phyloP scores from a whole-genome alignment of 2,113 vertebrate genomes.

The Murina feae region DNA sequence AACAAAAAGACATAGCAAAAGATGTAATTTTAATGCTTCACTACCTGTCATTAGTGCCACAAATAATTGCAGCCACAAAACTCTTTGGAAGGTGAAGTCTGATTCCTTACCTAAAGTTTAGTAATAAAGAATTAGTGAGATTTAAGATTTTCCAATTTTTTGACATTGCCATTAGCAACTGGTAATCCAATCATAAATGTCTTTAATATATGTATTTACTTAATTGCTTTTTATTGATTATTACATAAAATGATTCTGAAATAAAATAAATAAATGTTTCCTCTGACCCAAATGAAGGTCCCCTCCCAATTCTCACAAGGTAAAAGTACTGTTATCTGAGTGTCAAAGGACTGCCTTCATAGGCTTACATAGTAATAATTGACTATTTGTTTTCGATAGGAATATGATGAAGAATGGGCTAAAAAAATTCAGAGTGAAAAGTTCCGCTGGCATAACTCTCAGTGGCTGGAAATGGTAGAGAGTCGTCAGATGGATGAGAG shows the following conservation, averaged over 20 bases:
- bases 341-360: background rate
- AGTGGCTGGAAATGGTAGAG: slow-evolving; percentile 97
- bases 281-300: background rate
- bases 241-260: background rate
- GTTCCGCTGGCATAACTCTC: slow-evolving; percentile 95
- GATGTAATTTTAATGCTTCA: background rate
- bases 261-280: too few species aligned
- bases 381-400: slow-evolving; percentile 76
- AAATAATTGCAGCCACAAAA: background rate
- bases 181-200: background rate
- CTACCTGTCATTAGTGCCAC: background rate
- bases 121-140: background rate
- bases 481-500: slow-evolving; percentile 90
- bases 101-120: background rate
- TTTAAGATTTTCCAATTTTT: background rate
- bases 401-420: slow-evolving; percentile 93
- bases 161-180: background rate
- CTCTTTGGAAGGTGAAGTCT: background rate
- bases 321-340: background rate
- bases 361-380: background rate
- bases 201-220: background rate
- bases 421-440: slow-evolving; percentile 93
- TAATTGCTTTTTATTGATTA: background rate
- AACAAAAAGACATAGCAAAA: background rate
- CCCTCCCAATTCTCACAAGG: background rate